These are phyloP conservation scores for Thecophora atra DNA, from an alignment of 2,888 invertebrate genomes.

Conservation along the genomic window DNA sequence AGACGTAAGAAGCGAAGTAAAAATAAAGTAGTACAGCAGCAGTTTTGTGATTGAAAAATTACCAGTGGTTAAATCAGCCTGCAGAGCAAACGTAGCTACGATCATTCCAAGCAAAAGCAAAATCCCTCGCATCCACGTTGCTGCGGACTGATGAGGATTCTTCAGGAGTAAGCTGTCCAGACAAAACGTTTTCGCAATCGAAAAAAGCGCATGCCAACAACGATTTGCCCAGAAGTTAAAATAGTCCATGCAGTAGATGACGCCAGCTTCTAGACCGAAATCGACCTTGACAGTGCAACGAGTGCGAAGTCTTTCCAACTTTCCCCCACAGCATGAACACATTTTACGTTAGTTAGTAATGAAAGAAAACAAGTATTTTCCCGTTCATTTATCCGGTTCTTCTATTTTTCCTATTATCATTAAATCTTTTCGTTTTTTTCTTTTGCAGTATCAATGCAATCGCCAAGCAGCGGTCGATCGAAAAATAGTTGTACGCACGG, in stretches of 20 bases:
- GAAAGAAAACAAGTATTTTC: background rate
- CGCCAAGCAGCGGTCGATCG: slow-evolving; percentile 31
- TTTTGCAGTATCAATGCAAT: background rate
- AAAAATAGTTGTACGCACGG: slow-evolving; percentile 11
- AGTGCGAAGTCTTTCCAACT: slow-evolving; percentile 41
- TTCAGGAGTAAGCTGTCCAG: slow-evolving; percentile 3
- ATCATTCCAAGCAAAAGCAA: slow-evolving; percentile 40
- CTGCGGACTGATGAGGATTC: slow-evolving; percentile 30
- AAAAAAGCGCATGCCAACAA: background rate
- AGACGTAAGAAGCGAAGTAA: too few relatives aligned
- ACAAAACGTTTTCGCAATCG: background rate
- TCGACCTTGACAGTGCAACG: slow-evolving; percentile 61
- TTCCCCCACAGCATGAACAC: slow-evolving; percentile 16
- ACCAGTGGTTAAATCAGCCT: slow-evolving; percentile 37
- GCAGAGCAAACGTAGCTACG: slow-evolving; percentile 43
- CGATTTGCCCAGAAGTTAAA: too few relatives aligned
- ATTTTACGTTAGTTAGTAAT: slow-evolving; percentile 42
- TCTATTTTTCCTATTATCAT: background rate
- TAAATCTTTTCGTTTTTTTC: slow-evolving; percentile 3
- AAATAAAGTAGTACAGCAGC: background rate
- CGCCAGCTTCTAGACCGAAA: slow-evolving; percentile 23
- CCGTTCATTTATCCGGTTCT: background rate
- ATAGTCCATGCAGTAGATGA: slow-evolving; percentile 4
- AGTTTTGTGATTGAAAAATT: slow-evolving; percentile 42
- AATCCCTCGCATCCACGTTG: slow-evolving; percentile 40